Evolutionary conservation across 1,140 invertebrate genomes (phyloP).

Genomic region (Bombus difficillimus): DNA sequence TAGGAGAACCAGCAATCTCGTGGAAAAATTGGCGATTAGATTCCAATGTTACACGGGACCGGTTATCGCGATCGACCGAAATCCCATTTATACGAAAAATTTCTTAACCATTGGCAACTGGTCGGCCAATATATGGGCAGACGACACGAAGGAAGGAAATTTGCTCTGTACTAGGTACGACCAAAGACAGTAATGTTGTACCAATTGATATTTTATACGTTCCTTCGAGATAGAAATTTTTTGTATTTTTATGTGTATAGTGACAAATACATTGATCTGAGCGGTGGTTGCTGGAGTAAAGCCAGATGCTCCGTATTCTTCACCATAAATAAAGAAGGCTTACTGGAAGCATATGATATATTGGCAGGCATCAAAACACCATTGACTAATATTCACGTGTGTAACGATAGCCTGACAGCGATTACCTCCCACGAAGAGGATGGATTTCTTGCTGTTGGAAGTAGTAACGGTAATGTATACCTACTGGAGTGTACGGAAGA

Average conservation of each 20-base stretch:
- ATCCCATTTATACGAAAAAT: slow-evolving; percentile 92
- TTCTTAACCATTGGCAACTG: slow-evolving; percentile 95
- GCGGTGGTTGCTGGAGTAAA: slow-evolving; percentile 94
- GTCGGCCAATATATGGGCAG: slow-evolving; percentile 94
- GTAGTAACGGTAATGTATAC: slow-evolving; percentile 90
- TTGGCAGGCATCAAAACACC: slow-evolving; percentile 91
- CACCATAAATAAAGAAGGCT: slow-evolving; percentile 85
- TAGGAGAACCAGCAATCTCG: slow-evolving; percentile 87
- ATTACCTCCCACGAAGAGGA: slow-evolving; percentile 84
- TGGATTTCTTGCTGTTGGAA: slow-evolving; percentile 90
- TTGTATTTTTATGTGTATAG: background rate
- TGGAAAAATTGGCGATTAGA: slow-evolving; percentile 88
- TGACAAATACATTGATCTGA: slow-evolving; percentile 81
- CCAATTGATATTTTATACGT: no score
- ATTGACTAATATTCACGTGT: slow-evolving; percentile 90
- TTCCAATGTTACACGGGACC: slow-evolving; percentile 93
- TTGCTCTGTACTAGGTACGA: slow-evolving; percentile 89
- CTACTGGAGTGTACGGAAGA: slow-evolving; percentile 92
- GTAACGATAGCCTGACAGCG: slow-evolving; percentile 84
- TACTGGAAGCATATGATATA: slow-evolving; percentile 94
- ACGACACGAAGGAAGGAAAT: slow-evolving; percentile 92
- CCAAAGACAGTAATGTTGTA: no score
- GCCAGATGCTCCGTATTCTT: slow-evolving; percentile 82
- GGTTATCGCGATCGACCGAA: slow-evolving; percentile 91
- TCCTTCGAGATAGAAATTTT: no score